A percentile compares a stretch with the other conserved stretches of the same genome.
phyloP scores from a whole-genome alignment of 2,113 vertebrate species.

The Argyrosomus japonicus region DNA sequence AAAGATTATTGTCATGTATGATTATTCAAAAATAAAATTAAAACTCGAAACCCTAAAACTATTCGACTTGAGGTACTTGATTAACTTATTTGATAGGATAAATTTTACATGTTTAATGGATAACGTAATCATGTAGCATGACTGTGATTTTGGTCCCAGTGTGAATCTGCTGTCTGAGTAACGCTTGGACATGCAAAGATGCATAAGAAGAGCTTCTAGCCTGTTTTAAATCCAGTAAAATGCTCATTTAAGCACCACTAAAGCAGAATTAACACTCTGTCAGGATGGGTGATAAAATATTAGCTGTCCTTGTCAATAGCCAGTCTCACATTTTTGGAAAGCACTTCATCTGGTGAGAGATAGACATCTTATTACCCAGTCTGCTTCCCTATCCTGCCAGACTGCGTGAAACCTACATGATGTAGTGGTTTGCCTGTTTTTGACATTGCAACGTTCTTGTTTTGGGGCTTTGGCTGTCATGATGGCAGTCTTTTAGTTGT shows the following conservation, averaged over 20 bases:
- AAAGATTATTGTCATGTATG: background rate
- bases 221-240: constrained; percentile 20
- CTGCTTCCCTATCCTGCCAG: background rate
- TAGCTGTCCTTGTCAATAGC: background rate
- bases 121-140: background rate
- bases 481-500: background rate
- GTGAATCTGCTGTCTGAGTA: background rate
- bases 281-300: background rate
- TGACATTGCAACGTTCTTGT: background rate
- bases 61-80: background rate
- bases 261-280: background rate
- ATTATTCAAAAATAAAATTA: background rate
- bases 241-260: background rate
- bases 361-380: background rate
- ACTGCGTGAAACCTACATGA: background rate
- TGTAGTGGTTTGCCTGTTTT: background rate
- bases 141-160: background rate
- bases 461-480: background rate
- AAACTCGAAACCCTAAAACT: background rate
- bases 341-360: background rate
- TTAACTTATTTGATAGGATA: background rate
- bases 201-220: background rate
- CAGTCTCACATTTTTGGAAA: background rate
- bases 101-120: background rate
- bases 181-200: background rate